Conservation (phyloP, 1,140 invertebrate species). For the Drosophila hydei region DNA sequence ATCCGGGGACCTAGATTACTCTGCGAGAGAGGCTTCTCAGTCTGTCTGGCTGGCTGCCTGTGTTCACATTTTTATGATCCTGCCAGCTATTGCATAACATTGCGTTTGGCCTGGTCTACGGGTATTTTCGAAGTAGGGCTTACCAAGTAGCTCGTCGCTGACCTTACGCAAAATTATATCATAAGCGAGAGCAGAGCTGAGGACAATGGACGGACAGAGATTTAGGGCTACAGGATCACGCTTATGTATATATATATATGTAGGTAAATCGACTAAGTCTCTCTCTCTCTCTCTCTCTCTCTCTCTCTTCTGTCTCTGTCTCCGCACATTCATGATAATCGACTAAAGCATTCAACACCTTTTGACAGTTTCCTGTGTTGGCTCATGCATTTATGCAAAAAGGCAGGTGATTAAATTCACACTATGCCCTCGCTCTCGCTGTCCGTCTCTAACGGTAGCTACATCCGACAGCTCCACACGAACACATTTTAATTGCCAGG, state of each 20-base stretch:
- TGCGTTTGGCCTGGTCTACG: slow-evolving; percentile 48
- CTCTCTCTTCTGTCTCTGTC: no score
- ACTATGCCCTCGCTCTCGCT: slow-evolving; percentile 20
- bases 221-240: slow-evolving; percentile 35
- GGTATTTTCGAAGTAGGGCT: slow-evolving; percentile 6
- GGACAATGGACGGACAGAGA: slow-evolving; percentile 52
- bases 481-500: slow-evolving; percentile 54
- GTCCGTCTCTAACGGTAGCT: slow-evolving; percentile 64
- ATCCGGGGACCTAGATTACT: slow-evolving; percentile 45
- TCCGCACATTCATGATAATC: slow-evolving; percentile 27
- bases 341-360: slow-evolving; percentile 61
- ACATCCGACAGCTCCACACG: slow-evolving; percentile 51
- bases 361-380: slow-evolving; percentile 52
- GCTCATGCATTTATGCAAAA: slow-evolving; percentile 60
- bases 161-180: slow-evolving; percentile 70
- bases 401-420: slow-evolving; percentile 72
- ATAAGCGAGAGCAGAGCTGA: slow-evolving; percentile 54
- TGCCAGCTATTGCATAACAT: slow-evolving; percentile 70
- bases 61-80: slow-evolving; percentile 50
- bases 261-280: slow-evolving; percentile 39
- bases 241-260: neutral
- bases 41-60: slow-evolving; percentile 27
- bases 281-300: neutral
- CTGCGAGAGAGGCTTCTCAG: neutral
- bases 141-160: slow-evolving; percentile 26